Percentiles rank a stretch among this genome's conserved stretches.
Evolutionary conservation across 1,140 invertebrate species (phyloP).

Genomic region (Tachypleus tridentatus): DNA sequence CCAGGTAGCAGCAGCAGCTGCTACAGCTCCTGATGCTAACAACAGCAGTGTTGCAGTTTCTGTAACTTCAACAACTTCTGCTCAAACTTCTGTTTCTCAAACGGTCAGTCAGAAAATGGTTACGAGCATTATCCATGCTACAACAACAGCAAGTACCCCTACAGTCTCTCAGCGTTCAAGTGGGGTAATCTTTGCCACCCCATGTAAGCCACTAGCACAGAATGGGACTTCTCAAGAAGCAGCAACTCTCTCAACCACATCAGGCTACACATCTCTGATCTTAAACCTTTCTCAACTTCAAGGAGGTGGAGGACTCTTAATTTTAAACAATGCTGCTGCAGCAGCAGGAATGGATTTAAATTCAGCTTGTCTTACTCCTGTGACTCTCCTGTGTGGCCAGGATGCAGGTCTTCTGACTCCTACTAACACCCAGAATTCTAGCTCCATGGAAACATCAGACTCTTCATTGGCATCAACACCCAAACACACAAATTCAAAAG

Average conservation of each 20-base stretch:
- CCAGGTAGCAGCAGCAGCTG: conserved; percentile 35
- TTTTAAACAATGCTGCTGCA: conserved; percentile 51
- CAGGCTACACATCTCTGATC: conserved; percentile 40
- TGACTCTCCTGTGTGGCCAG: conserved; percentile 49
- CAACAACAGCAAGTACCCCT: conserved; percentile 7
- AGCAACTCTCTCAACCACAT: no score
- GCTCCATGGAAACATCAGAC: no score
- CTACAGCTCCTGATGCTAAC: conserved; percentile 7
- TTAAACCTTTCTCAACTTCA: conserved; percentile 73
- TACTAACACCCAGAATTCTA: no score
- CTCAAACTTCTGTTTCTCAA: conserved; percentile 4
- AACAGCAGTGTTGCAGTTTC: conserved; percentile 22
- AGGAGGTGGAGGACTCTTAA: conserved; percentile 65
- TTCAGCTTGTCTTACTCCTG: conserved; percentile 35
- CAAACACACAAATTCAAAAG: no score
- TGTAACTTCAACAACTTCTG: neutral
- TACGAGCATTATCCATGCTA: neutral
- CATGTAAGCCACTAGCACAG: conserved; percentile 1
- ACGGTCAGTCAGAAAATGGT: neutral
- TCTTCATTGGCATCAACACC: no score
- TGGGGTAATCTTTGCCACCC: conserved; percentile 15
- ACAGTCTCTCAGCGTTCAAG: conserved; percentile 6
- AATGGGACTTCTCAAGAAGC: no score
- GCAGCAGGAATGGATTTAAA: conserved; percentile 18
- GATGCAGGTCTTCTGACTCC: neutral